phyloP scores from a whole-genome alignment of 2,797 vertebrate genomes.

The Champsocephalus gunnari region DNA sequence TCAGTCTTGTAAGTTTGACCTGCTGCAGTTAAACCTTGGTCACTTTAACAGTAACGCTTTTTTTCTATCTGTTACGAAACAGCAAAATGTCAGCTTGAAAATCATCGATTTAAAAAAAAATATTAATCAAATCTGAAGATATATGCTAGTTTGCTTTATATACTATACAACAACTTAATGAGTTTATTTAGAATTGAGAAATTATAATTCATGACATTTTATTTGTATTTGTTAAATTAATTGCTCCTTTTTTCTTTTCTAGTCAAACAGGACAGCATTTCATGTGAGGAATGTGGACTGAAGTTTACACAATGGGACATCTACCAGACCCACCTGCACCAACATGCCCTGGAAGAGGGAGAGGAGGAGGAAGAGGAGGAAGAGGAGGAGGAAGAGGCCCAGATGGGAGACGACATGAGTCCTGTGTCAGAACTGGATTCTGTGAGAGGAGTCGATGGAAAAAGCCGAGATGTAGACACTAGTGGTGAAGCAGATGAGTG shows the following conservation, averaged over 20 bases:
- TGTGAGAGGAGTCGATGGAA: neutral
- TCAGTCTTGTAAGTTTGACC: conserved; percentile 44
- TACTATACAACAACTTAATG: neutral
- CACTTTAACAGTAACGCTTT: neutral
- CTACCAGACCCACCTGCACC: conserved; percentile 67
- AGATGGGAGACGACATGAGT: neutral
- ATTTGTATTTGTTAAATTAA: conserved; percentile 8
- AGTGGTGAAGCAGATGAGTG: neutral
- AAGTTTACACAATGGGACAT: conserved; percentile 52
- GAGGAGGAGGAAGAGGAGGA: neutral
- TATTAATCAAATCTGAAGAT: neutral
- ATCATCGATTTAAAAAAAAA: neutral
- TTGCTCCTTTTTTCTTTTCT: conserved; percentile 23
- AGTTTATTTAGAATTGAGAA: neutral
- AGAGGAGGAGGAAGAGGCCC: neutral
- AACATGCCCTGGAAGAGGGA: conserved; percentile 58
- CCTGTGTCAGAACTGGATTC: neutral
- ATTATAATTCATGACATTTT: neutral
- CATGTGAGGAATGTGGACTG: conserved; percentile 71
- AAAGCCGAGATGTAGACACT: neutral
- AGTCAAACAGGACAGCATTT: conserved; percentile 53
- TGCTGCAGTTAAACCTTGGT: conserved; percentile 1
- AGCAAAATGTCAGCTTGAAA: neutral
- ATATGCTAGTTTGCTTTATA: neutral
- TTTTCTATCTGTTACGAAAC: neutral